Evolutionary conservation across 2,797 vertebrate genomes (phyloP).

Genomic region (Oreonectes daqikongensis): DNA sequence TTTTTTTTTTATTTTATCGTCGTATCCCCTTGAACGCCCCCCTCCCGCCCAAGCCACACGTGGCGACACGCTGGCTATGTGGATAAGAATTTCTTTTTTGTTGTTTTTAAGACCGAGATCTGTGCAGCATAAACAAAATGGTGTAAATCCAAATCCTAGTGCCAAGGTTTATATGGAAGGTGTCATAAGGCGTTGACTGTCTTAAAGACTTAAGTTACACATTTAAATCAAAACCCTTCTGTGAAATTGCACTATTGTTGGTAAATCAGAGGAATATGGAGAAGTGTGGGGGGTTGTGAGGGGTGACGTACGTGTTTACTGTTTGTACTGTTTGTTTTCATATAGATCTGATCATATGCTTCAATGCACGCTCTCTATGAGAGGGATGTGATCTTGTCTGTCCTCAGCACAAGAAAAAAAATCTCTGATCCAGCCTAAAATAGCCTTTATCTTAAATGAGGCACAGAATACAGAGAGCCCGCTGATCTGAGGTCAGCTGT

Average conservation of each 20-base stretch:
- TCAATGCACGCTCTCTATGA: conserved; percentile 73
- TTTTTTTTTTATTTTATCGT: conserved; percentile 17
- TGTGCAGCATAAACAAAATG: conserved; percentile 76
- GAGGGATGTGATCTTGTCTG: conserved; percentile 74
- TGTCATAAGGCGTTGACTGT: conserved; percentile 67
- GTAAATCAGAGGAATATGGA: conserved; percentile 37
- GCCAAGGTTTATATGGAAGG: conserved; percentile 85
- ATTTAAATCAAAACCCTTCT: conserved; percentile 76
- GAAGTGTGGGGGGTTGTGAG: conserved; percentile 15
- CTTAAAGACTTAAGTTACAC: conserved; percentile 78
- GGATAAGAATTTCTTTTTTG: conserved; percentile 51
- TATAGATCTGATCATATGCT: conserved; percentile 68
- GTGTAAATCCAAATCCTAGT: conserved; percentile 87
- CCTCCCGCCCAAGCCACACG: conserved; percentile 32
- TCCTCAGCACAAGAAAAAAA: conserved; percentile 69
- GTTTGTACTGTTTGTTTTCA: conserved; percentile 46
- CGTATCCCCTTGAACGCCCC: conserved; percentile 14
- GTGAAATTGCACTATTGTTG: conserved; percentile 87
- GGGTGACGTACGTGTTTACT: conserved; percentile 45
- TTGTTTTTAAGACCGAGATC: conserved; percentile 72
- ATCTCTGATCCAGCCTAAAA: conserved; percentile 77
- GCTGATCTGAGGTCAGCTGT: conserved; percentile 52
- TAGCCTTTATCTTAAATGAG: conserved; percentile 65
- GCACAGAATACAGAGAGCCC: conserved; percentile 54
- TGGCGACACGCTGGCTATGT: conserved; percentile 47